These are phyloP conservation scores for Riptortus pedestris DNA, from an alignment of 1,140 invertebrate genomes.

Conservation along the genomic window DNA sequence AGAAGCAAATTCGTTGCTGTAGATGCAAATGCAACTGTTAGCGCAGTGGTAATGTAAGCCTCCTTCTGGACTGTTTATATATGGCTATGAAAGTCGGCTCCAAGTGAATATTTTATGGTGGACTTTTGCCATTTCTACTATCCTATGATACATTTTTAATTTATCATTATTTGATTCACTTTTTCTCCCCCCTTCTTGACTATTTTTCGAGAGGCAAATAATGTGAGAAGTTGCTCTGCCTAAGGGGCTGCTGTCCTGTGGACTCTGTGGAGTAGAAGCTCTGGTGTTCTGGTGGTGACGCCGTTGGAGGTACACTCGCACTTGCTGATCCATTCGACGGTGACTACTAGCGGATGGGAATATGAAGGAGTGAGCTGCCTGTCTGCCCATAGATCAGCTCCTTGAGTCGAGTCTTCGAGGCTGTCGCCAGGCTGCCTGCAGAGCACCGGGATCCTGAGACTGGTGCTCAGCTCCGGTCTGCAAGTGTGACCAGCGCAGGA, in stretches of 20 bases:
- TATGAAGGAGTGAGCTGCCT: constrained; percentile 20
- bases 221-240: too few species aligned
- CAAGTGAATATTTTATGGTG: too few species aligned
- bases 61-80: too few species aligned
- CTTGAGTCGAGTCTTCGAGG: constrained; percentile 27
- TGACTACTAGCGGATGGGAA: constrained; percentile 16
- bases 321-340: constrained; percentile 31
- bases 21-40: too few species aligned
- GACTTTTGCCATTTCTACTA: too few species aligned
- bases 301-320: constrained; percentile 26
- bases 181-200: too few species aligned
- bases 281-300: constrained; percentile 18
- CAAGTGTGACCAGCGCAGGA: constrained; percentile 45
- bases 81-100: too few species aligned
- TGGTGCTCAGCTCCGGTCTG: constrained; percentile 46
- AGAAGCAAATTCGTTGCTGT: too few species aligned
- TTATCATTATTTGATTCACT: too few species aligned
- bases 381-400: constrained; percentile 26
- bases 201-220: too few species aligned
- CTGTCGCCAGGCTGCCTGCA: constrained; percentile 29
- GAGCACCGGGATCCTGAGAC: constrained; percentile 36
- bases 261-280: constrained; percentile 22
- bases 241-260: constrained; percentile 28
- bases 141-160: too few species aligned
- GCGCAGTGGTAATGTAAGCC: too few species aligned